Evolutionary conservation across 1,140 invertebrate genomes (phyloP).

Genomic region (Platorchestia sp.): DNA sequence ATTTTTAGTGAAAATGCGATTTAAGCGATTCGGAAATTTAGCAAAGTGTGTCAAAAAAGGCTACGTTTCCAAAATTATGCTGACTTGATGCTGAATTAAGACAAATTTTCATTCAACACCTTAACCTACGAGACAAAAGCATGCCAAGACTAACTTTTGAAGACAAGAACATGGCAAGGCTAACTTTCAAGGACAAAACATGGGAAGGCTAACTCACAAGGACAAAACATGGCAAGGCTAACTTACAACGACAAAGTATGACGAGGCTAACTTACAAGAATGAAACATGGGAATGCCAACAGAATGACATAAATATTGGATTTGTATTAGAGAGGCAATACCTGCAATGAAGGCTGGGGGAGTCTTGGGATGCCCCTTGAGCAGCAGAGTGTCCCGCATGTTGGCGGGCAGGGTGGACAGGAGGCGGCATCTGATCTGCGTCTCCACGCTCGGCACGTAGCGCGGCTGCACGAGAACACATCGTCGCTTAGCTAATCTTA

Average conservation of each 20-base stretch:
- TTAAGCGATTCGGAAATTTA: too few species aligned
- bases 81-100: not conserved
- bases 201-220: too few species aligned
- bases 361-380: constrained; percentile 67
- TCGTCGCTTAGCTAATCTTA: not conserved
- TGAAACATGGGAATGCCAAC: not conserved
- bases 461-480: constrained; percentile 63
- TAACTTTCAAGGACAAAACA: not conserved
- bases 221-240: not conserved
- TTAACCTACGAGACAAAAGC: not conserved
- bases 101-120: not conserved
- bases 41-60: too few species aligned
- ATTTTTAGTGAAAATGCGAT: too few species aligned
- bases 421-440: constrained; percentile 68
- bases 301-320: too few species aligned
- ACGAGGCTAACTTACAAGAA: not conserved
- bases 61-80: not conserved
- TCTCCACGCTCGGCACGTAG: constrained; percentile 69
- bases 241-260: not conserved
- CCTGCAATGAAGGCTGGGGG: constrained; percentile 68
- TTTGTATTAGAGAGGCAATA: constrained; percentile 15
- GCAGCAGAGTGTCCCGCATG: constrained; percentile 68
- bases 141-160: not conserved
- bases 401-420: constrained; percentile 68
- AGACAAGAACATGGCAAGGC: not conserved